Evolutionary conservation across 2,888 invertebrate species (phyloP), one percentile per base, ranked within the genome.

Genomic region (Baccha elongata): DNA sequence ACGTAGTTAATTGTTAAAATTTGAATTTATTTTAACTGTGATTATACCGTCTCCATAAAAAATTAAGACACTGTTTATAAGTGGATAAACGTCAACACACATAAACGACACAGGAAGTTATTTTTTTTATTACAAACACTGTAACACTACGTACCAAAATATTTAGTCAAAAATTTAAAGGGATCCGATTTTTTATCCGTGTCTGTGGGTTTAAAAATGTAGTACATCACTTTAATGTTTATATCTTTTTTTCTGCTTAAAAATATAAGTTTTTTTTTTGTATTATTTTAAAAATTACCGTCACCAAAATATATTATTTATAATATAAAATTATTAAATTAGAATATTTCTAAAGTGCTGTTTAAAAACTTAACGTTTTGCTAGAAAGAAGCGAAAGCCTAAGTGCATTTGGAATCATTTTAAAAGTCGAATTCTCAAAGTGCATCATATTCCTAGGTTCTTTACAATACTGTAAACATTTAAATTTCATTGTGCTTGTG

Each of bases 111-210:
- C 83, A 83, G 55, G 55, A 60, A 40, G 35, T 69, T 37, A 26
- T 32, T 58, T 19, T 42, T 67, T 69, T 60, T 42, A 17, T 46
- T 64, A 80, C 58, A 32, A 71, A 68, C 13, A 69, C 8, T 44
- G 11, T 60, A 29, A 44, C 37, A 67, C 48, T 83, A 87, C 87
- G 85, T 87, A 87, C 87, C 87, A 80, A 87, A 85, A 85, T 87
- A 86, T 81, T 86, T 86, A 84, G 86, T 87, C 84, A 87, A 86
- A 87, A 87, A 87, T 84, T 85, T 86, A 86, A 86, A 87, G 81
- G 87, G 86, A 86, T 87, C 87, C 87, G 85, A 86, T 87, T 86
- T 87, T 85, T 84, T 86, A 80, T 75, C 85, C 86, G 86, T 85
- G 85, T 87, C 87, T 87, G 87, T 85, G 85, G 86, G 85, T 85